A percentile compares a stretch with the other conserved stretches of the same genome.
Evolutionary conservation across 1,140 invertebrate genomes (phyloP).

Genomic region (Hormaphis cornu): DNA sequence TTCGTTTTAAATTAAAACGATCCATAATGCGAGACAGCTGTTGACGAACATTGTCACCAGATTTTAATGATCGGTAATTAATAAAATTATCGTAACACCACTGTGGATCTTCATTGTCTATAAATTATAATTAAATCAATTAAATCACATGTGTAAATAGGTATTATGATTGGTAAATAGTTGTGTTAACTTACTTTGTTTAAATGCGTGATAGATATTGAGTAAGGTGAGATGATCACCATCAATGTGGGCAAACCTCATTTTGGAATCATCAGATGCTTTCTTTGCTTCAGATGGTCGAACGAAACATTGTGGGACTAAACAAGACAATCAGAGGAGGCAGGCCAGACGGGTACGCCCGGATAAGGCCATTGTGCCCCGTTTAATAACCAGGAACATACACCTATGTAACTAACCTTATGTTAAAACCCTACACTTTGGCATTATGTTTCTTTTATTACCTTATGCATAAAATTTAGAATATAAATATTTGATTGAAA

Average conservation of each 20-base stretch:
- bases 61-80: constrained; percentile 96
- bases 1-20: constrained; percentile 83
- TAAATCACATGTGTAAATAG: not conserved
- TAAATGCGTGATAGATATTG: constrained; percentile 96
- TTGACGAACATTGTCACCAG: constrained; percentile 74
- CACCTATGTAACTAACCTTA: constrained; percentile 46
- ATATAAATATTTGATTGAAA: not conserved
- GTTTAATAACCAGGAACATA: constrained; percentile 46
- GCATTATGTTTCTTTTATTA: not conserved
- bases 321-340: constrained; percentile 39
- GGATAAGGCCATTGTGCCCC: constrained; percentile 45
- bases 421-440: constrained; percentile 39
- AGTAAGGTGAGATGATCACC: constrained; percentile 94
- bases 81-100: constrained; percentile 99
- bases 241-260: constrained; percentile 98
- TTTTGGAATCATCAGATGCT: constrained; percentile 97
- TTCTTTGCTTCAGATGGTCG: constrained; percentile 98
- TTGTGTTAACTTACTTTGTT: constrained; percentile 79
- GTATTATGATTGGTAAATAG: not conserved
- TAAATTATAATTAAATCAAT: constrained; percentile 3
- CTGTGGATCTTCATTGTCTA: constrained; percentile 77
- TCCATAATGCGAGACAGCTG: constrained; percentile 81
- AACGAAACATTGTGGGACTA: constrained; percentile 99
- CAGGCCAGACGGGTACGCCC: constrained; percentile 44
- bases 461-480: not conserved